A percentile compares a stretch with the other conserved stretches of the same genome.
Conservation (phyloP, 1,140 invertebrate genomes). For the Cherax quadricarinatus region DNA sequence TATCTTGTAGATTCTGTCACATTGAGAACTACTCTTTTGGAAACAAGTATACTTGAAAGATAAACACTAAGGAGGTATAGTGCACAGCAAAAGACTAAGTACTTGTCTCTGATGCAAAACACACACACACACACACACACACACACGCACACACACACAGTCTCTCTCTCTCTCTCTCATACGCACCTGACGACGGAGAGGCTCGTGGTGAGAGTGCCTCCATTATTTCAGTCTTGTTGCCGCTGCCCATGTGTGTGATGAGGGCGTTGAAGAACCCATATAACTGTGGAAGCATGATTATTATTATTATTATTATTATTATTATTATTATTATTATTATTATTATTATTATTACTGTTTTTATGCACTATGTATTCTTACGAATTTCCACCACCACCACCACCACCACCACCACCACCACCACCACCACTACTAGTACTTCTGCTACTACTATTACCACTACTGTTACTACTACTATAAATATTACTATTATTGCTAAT, state of each 20-base stretch:
- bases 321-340: conserved; percentile 16
- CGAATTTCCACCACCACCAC: neutral
- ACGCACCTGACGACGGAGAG: conserved; percentile 58
- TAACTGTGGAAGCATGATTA: conserved; percentile 79
- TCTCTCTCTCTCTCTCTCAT: neutral
- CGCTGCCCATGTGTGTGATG: conserved; percentile 85
- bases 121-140: too few species aligned
- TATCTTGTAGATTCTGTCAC: too few species aligned
- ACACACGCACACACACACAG: too few species aligned
- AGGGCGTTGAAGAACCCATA: conserved; percentile 96
- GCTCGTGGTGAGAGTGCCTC: conserved; percentile 63
- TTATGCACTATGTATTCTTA: neutral
- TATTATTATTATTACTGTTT: neutral
- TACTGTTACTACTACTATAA: neutral
- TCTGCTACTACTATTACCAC: too few species aligned
- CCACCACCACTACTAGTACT: neutral
- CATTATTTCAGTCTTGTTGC: conserved; percentile 74
- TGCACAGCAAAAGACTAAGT: too few species aligned
- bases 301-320: neutral
- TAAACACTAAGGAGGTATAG: too few species aligned
- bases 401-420: neutral
- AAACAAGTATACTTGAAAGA: too few species aligned
- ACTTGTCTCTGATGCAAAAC: neutral
- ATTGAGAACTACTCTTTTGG: too few species aligned
- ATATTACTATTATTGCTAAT: neutral